Evolutionary conservation across 2,888 invertebrate genomes (phyloP).

Genomic region (Trichopoda pennipes): DNA sequence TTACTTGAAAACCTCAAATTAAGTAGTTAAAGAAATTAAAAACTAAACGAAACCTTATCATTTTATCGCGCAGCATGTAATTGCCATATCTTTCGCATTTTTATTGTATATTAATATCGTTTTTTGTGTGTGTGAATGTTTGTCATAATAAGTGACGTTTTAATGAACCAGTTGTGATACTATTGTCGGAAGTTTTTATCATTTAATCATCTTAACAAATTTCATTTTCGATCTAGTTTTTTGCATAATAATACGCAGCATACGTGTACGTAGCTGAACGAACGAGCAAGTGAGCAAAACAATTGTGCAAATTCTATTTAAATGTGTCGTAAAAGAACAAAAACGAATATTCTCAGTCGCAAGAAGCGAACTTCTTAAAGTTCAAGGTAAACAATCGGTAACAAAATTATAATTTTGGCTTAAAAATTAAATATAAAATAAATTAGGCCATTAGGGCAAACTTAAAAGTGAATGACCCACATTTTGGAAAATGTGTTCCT

Average conservation of each 20-base stretch:
- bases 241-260: conserved; percentile 20
- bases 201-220: conserved; percentile 33
- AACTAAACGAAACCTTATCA: conserved; percentile 5
- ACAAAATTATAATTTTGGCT: not conserved
- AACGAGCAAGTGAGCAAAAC: not conserved
- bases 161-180: conserved; percentile 55
- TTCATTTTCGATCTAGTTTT: conserved; percentile 35
- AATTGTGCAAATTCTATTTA: too few relatives aligned
- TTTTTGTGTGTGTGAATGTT: conserved; percentile 3
- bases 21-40: too few relatives aligned
- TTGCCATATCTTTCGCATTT: not conserved
- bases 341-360: conserved; percentile 11
- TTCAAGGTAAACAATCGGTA: conserved; percentile 43
- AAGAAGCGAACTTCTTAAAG: conserved; percentile 54
- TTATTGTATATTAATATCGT: not conserved
- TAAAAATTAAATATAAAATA: conserved; percentile 26
- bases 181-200: conserved; percentile 66
- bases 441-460: conserved; percentile 52
- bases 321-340: not conserved
- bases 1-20: too few relatives aligned
- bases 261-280: not conserved
- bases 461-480: conserved; percentile 59
- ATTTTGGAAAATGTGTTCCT: conserved; percentile 6
- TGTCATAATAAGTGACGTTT: conserved; percentile 52
- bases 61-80: not conserved